Base-by-base conservation (phyloP, 2,888 invertebrate genomes). In the Sturmia bella region DNA sequence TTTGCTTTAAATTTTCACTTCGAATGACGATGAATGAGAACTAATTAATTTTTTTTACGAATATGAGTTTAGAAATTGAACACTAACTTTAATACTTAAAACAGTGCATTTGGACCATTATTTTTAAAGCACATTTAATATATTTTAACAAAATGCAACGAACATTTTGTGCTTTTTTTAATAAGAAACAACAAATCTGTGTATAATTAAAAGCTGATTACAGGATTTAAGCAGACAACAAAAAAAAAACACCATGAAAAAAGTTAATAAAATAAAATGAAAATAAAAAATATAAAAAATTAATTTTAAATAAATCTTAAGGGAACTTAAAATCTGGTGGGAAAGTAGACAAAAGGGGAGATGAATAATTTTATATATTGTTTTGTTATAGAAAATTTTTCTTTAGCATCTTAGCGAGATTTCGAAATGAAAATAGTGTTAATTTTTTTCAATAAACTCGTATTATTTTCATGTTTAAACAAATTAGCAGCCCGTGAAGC, bases 231-330 rank as follows among this genome's bases (percentile, higher is more conserved):
- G 41, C 56, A 76, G 48, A 77, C 69, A 78, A 32, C 5, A 32
- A 32, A 32, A 32, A 3, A 32, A 32, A 32, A n/a, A n/a, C n/a
- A n/a, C n/a, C n/a, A n/a, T n/a, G n/a, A n/a, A 63, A 48, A 69
- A 75, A 75, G 7, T 21, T 19, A 48, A 41, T 52, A 68, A 72
- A 66, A 74, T 57, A 45, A 77, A 84, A 64, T 41, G 21, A 69
- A 79, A 64, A 56, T 64, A 57, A 50, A 19, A 64, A 32, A 64
- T 68, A 52, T 27, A 45, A n/a, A 50, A 17, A 52, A 59, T 59
- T 43, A 12, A 5, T 80, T 77, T 80, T 75, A 57, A 81, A 80
- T 39, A 83, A 76, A 83, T 68, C 76, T 79, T 48, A 79, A 79
- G 63, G 79, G 72, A 78, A 70, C 66, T 43, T 57, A 63, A 68